These are phyloP conservation scores for Halictus quadricinctus DNA, from an alignment of 2,888 invertebrate genomes.

Conservation along the genomic window DNA sequence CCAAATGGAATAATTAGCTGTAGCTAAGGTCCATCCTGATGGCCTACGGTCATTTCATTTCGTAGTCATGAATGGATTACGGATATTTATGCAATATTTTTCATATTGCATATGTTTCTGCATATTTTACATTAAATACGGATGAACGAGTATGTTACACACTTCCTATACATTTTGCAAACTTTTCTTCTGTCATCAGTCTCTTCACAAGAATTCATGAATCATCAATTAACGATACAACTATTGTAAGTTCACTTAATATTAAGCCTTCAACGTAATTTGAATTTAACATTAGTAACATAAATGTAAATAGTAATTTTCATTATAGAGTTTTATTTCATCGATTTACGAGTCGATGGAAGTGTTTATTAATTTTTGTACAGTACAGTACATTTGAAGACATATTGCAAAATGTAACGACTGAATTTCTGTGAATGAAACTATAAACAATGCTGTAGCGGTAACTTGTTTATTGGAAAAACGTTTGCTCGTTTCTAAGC, in stretches of 20 bases:
- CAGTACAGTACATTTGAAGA: background rate
- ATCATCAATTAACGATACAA: background rate
- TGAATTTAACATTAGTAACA: background rate
- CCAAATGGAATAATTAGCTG: too few species aligned
- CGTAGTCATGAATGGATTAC: too few species aligned
- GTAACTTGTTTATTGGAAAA: constrained; percentile 20
- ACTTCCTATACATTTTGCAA: background rate
- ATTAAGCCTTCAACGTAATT: background rate
- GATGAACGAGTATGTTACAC: background rate
- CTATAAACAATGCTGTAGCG: background rate
- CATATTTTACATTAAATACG: background rate
- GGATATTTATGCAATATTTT: background rate
- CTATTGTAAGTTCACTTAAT: background rate
- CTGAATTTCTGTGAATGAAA: constrained; percentile 18
- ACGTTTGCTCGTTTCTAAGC: background rate
- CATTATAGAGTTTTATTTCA: background rate
- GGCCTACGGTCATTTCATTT: too few species aligned
- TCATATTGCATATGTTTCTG: background rate
- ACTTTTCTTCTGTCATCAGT: background rate
- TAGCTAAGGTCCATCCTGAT: too few species aligned
- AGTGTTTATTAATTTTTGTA: background rate
- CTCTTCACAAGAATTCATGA: background rate
- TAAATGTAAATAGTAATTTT: too few species aligned
- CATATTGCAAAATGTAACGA: background rate
- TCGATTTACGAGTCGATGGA: background rate